Percentiles rank a stretch among this genome's conserved stretches.
Evolutionary conservation across 2,113 vertebrate species (phyloP).

Genomic region (Furnarius figulus): DNA sequence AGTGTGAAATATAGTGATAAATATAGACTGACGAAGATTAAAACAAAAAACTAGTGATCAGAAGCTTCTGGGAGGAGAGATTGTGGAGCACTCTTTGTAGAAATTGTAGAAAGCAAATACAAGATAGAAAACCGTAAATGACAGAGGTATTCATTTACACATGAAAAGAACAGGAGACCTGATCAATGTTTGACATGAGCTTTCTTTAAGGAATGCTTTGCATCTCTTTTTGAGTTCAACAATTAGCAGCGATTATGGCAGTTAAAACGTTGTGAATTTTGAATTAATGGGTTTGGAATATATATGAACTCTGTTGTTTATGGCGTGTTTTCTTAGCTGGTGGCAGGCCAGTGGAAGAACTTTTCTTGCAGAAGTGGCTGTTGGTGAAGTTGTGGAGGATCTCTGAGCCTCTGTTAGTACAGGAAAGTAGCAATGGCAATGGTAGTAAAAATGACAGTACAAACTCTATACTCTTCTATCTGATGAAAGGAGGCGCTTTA

Average conservation of each 20-base stretch:
- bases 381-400: rapidly evolving
- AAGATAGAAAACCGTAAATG: not conserved
- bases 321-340: not conserved
- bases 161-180: not conserved
- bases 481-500: not conserved
- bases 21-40: constrained; percentile 24
- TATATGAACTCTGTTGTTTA: not conserved
- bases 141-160: not conserved
- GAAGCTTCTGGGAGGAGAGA: not conserved
- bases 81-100: not conserved
- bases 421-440: not conserved
- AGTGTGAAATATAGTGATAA: constrained; percentile 29
- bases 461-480: not conserved
- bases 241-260: not conserved
- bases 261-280: not conserved
- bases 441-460: not conserved
- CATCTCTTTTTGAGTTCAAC: not conserved
- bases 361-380: not conserved
- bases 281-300: not conserved
- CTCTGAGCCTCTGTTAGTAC: not conserved
- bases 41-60: constrained; percentile 8
- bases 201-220: not conserved
- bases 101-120: not conserved
- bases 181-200: not conserved
- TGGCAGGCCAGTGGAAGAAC: not conserved